Base-by-base conservation (phyloP, 2,888 invertebrate genomes). In the Dendrolimus houi region DNA sequence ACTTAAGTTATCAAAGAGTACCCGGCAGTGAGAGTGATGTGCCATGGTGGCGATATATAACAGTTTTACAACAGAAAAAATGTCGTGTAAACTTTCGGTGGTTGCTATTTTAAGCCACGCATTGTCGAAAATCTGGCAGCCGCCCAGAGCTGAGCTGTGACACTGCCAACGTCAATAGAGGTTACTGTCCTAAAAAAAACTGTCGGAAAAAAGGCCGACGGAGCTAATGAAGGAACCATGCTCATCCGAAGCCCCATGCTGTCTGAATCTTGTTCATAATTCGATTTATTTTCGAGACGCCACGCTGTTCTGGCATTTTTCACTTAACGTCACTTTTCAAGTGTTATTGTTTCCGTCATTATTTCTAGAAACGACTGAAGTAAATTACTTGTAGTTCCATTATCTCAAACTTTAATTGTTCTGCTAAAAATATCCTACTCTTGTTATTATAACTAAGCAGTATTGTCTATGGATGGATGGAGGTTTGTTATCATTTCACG, bases 111-210 rank as follows among this genome's bases (percentile, higher is more conserved):
- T 69, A 65, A 78, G 83, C 74, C 67, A 66, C 75, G 81, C 82
- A 90, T 88, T 89, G 88, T 88, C 74, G 83, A 81, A 77, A 79
- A 69, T 82, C 78, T 90, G 89, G 89, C 89, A 86, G 59, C 59
- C 62, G 68, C 83, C 89, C 88, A 90, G 79, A 65, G 61, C 56
- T 66, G 69, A 65, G 69, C 74, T 78, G 83, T 81, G 86, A 85
- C 85, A 86, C 81, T 81, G 88, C 87, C 88, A 88, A 87, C 84
- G 82, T 79, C 78, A 84, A 84, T 79, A 85, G 77, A 87, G 87
- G 87, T 86, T 83, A 85, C 70, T 79, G 83, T 76, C 83, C 85
- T 76, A 85, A 85, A 87, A 83, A 75, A 83, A 83, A 76, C 71
- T 69, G 57, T 69, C 70, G 74, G 71, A 69, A 69, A 78, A 78